phyloP scores from a whole-genome alignment of 2,113 vertebrate genomes.

The Sinocyclocheilus anshuiensis region DNA sequence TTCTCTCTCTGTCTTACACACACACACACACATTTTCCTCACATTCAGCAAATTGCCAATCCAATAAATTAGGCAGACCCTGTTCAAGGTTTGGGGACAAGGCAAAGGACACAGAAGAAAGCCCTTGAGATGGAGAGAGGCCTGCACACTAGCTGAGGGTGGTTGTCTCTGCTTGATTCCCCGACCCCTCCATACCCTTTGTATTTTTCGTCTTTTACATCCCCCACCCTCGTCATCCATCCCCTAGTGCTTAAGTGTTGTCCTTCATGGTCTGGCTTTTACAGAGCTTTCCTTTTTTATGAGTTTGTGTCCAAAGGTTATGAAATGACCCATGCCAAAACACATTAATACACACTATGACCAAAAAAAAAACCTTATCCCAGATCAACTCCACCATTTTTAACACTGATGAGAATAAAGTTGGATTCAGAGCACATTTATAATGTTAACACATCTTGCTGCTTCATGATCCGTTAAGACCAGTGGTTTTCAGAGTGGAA shows the following conservation, averaged over 20 bases:
- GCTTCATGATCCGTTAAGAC: slow-evolving; percentile 6
- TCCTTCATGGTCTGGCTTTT: slow-evolving; percentile 57
- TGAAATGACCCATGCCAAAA: slow-evolving; percentile 14
- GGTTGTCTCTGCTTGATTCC: slow-evolving; percentile 61
- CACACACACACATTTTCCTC: not conserved
- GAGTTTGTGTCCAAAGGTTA: slow-evolving; percentile 32
- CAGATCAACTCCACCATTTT: slow-evolving; percentile 2
- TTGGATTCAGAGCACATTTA: not conserved
- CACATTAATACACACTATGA: slow-evolving; percentile 24
- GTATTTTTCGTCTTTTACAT: slow-evolving; percentile 25
- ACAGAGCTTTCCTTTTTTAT: slow-evolving; percentile 53
- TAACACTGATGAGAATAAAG: slow-evolving; percentile 6
- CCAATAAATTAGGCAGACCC: slow-evolving; percentile 69
- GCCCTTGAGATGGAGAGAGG: slow-evolving; percentile 61
- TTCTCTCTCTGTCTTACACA: not conserved
- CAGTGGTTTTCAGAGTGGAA: slow-evolving; percentile 11
- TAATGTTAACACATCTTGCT: slow-evolving; percentile 1
- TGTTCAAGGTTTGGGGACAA: slow-evolving; percentile 67
- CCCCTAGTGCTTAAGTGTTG: slow-evolving; percentile 52
- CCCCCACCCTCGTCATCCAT: slow-evolving; percentile 31
- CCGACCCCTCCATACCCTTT: slow-evolving; percentile 58
- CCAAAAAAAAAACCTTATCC: not conserved
- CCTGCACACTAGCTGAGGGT: slow-evolving; percentile 35
- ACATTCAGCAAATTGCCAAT: slow-evolving; percentile 70
- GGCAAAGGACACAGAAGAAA: slow-evolving; percentile 59